Conservation (phyloP, 2,113 vertebrate species). For the Phrynosoma platyrhinos region DNA sequence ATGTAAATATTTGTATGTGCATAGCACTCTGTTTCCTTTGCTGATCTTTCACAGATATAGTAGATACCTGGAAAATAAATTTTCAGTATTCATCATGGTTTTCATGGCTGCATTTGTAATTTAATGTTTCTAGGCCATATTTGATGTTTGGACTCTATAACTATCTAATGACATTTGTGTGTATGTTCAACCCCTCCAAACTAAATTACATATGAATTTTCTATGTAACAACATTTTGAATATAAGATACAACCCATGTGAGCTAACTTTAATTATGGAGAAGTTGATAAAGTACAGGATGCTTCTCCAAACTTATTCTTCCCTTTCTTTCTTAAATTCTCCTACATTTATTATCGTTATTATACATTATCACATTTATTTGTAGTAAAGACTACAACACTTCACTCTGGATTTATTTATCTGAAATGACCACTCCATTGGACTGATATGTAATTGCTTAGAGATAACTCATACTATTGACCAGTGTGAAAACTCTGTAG, state of each 20-base stretch:
- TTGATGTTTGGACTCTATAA: too few species aligned
- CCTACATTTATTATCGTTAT: not conserved
- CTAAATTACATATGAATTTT: not conserved
- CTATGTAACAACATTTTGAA: too few species aligned
- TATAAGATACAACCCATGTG: not conserved
- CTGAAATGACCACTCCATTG: not conserved
- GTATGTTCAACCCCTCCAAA: too few species aligned
- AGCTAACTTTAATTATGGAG: not conserved
- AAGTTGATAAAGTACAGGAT: not conserved
- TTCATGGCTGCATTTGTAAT: not conserved
- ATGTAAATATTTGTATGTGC: conserved; percentile 25
- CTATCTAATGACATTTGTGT: too few species aligned
- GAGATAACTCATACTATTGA: not conserved
- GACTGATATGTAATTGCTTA: not conserved
- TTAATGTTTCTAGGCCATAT: not conserved
- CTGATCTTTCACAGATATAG: not conserved
- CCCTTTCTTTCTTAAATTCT: not conserved
- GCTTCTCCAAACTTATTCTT: not conserved
- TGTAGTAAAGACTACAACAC: not conserved
- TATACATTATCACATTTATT: too few species aligned
- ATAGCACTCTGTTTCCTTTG: not conserved
- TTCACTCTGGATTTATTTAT: not conserved
- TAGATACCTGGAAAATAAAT: not conserved
- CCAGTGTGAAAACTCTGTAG: not conserved
- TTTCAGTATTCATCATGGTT: not conserved